Base-by-base conservation (phyloP, 1,140 invertebrate genomes). In the Drosophila melanica region DNA sequence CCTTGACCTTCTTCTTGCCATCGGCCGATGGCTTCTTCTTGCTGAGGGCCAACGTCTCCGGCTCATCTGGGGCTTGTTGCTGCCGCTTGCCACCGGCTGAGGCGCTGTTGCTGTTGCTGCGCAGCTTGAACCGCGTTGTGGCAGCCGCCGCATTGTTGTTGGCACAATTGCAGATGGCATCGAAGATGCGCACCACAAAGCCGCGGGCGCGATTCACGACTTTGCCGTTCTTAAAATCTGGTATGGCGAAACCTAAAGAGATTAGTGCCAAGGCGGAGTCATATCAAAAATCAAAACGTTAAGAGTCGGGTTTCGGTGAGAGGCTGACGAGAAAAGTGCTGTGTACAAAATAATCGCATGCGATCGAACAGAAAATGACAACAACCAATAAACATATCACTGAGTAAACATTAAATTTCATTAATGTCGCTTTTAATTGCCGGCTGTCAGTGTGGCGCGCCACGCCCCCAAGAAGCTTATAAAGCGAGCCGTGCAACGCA, bases 131-230 rank as follows among this genome's bases (percentile, higher is more conserved):
- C 0, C 90, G 84, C 33, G 87, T 82, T 27, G 90, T 84, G 41
- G 91, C 90, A 8, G 93, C 93, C 2, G 93, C 93, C 5, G 93
- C 93, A 35, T 93, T 92, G 3, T 93, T 94, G 71, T 94, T 93
- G 47, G 94, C 93, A 69, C 94, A 94, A 85, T 94, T 94, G 90
- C 94, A 94, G 42, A 94, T 93, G 10, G 93, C 93, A 85, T 94
- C 94, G 69, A 94, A 94, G 86, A 94, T 92, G 45, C 93, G 93
- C 41, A 93, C 90, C 18, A 94, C 93, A 80, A 94, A 93, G 23
- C 93, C 93, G 41, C 93, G 92, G 4, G 94, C 94, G 14, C 93
- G 91, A 57, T 92, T 92, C 7, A 93, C 93, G n/a, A 94, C 90
- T 59, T 93, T 93, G 65, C 93, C 92, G 85, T 94, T 94, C 77